These are phyloP conservation scores for Sarcophilus harrisii DNA, from an alignment of 2,797 vertebrate genomes.

Conservation along the genomic window DNA sequence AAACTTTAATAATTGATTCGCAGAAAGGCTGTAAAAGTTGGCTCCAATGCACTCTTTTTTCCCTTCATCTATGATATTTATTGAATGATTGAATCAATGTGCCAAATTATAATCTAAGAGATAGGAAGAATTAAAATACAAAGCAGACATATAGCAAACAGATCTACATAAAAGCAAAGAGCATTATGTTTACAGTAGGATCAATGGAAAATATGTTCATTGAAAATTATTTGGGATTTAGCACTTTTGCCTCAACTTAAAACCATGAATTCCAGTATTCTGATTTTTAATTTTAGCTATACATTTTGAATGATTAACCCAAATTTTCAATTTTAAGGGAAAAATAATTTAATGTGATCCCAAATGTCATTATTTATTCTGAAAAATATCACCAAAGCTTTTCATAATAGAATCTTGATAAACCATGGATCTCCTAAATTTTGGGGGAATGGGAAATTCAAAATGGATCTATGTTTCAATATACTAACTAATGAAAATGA, in stretches of 20 bases:
- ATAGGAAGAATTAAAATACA: conserved; percentile 45
- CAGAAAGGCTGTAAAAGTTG: no score
- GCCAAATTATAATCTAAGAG: conserved; percentile 26
- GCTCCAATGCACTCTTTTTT: no score
- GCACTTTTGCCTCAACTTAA: background rate
- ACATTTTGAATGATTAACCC: conserved; percentile 7
- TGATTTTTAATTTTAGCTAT: conserved; percentile 49
- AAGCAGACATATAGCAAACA: conserved; percentile 41
- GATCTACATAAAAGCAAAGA: conserved; percentile 8
- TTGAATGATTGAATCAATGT: conserved; percentile 30
- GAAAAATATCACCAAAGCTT: conserved; percentile 10
- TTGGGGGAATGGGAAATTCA: conserved; percentile 26
- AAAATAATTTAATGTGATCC: background rate
- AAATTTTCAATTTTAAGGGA: conserved; percentile 34
- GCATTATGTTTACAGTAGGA: background rate
- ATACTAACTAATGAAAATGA: conserved; percentile 40
- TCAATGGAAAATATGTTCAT: background rate
- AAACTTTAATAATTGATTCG: no score
- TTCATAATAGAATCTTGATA: background rate
- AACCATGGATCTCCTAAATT: conserved; percentile 42
- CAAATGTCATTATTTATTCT: conserved; percentile 43
- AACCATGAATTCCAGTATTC: conserved; percentile 50
- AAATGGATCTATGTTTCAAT: conserved; percentile 2
- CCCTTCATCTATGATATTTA: background rate
- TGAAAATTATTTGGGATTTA: background rate